These are phyloP conservation scores for Novumbra hubbsi DNA, from an alignment of 2,797 vertebrate species.

Conservation along the genomic window DNA sequence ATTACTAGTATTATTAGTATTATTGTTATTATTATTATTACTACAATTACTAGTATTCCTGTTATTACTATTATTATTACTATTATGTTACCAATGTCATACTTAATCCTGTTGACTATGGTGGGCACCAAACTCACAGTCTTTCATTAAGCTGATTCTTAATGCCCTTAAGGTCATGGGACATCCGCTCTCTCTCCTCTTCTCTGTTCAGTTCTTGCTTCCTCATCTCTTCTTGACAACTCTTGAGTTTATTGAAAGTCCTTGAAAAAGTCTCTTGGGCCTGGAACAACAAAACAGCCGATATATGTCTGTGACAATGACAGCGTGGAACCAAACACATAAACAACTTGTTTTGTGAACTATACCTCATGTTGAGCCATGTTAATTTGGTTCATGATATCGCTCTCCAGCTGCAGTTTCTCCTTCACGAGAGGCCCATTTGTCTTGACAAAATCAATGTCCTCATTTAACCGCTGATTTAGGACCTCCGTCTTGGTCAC, in stretches of 20 bases:
- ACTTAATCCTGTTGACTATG: neutral
- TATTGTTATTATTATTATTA: no score
- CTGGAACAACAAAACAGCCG: conserved; percentile 18
- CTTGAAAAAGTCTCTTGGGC: conserved; percentile 21
- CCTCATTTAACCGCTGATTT: conserved; percentile 54
- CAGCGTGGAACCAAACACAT: neutral
- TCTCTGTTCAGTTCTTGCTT: conserved; percentile 19
- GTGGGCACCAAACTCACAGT: conserved; percentile 28
- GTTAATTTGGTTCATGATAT: conserved; percentile 37
- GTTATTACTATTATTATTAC: no score
- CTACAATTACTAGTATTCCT: no score
- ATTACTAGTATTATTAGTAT: no score
- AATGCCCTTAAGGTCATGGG: conserved; percentile 6
- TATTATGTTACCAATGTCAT: neutral
- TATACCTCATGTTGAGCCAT: conserved; percentile 59
- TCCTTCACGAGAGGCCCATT: conserved; percentile 69
- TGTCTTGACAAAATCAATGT: conserved; percentile 67
- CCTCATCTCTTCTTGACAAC: conserved; percentile 26
- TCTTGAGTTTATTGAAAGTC: conserved; percentile 22
- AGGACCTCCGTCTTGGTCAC: conserved; percentile 40
- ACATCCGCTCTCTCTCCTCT: conserved; percentile 10
- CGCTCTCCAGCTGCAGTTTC: conserved; percentile 39
- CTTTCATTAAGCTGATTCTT: conserved; percentile 21
- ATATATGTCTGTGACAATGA: no score
- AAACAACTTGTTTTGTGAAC: neutral